Conservation (phyloP, 1,140 invertebrate species). For the Orchestia grillus region DNA sequence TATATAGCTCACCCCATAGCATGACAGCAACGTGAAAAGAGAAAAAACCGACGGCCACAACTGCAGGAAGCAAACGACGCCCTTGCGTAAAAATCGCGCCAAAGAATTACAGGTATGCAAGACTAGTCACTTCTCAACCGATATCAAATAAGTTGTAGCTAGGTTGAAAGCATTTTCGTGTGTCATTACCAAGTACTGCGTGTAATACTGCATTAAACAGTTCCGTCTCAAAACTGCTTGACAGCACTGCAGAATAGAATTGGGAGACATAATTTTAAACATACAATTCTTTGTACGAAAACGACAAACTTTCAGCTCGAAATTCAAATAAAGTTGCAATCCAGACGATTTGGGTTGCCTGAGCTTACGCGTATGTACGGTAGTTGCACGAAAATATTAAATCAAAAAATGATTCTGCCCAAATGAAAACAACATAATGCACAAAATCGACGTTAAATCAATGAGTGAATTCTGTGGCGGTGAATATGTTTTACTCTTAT, state of each 20-base stretch:
- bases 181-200: neutral
- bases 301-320: neutral
- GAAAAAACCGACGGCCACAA: too few species aligned
- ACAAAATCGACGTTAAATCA: neutral
- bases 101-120: too few species aligned
- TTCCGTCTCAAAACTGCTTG: neutral
- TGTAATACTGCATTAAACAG: too few species aligned
- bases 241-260: neutral
- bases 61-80: too few species aligned
- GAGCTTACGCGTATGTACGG: neutral
- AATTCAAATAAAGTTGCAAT: neutral
- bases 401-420: neutral
- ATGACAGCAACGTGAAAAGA: too few species aligned
- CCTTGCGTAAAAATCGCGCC: too few species aligned
- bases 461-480: neutral
- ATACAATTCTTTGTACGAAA: neutral
- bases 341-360: neutral
- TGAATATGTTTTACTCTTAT: neutral
- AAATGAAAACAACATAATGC: neutral
- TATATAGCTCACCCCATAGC: too few species aligned
- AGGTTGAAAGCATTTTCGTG: neutral
- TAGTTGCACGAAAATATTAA: neutral
- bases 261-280: neutral
- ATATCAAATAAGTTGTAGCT: too few species aligned
- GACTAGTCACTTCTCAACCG: too few species aligned